phyloP scores from a whole-genome alignment of 2,888 invertebrate species.

The Trissolcus japonicus region DNA sequence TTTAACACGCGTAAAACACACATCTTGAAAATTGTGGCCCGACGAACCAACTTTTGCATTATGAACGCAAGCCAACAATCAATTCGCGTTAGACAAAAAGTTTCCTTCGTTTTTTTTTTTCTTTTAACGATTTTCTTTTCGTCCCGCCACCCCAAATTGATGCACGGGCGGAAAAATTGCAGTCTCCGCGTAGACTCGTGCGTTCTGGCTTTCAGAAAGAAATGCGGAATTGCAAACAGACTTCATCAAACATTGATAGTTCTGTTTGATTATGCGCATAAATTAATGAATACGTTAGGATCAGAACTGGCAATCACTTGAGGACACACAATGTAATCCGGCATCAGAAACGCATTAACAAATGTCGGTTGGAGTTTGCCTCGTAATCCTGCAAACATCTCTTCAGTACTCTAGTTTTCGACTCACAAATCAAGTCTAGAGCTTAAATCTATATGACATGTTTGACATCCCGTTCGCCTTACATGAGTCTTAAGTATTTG shows the following conservation, averaged over 20 bases:
- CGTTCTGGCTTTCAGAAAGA: too few relatives aligned
- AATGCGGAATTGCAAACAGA: too few relatives aligned
- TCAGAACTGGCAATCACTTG: conserved; percentile 61
- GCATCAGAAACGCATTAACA: conserved; percentile 72
- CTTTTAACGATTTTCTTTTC: neutral
- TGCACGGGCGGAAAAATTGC: too few relatives aligned
- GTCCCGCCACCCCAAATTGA: too few relatives aligned
- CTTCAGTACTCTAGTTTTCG: conserved; percentile 59
- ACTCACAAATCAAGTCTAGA: conserved; percentile 64
- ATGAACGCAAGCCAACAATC: too few relatives aligned
- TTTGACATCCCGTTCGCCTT: conserved; percentile 37
- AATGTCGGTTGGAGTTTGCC: conserved; percentile 62
- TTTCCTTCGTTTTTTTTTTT: neutral
- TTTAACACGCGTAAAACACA: neutral
- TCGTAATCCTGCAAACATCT: conserved; percentile 61
- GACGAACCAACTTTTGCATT: neutral
- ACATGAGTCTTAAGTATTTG: neutral
- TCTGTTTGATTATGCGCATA: conserved; percentile 64
- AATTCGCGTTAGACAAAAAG: too few relatives aligned
- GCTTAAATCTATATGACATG: conserved; percentile 48
- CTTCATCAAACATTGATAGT: conserved; percentile 17
- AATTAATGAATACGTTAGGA: conserved; percentile 64
- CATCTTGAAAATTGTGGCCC: neutral
- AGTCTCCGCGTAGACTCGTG: too few relatives aligned
- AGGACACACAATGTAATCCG: conserved; percentile 67